Percentiles rank a stretch among this genome's conserved stretches.
Evolutionary conservation across 2,888 invertebrate species (phyloP).

Genomic region (Eudemis profundana): DNA sequence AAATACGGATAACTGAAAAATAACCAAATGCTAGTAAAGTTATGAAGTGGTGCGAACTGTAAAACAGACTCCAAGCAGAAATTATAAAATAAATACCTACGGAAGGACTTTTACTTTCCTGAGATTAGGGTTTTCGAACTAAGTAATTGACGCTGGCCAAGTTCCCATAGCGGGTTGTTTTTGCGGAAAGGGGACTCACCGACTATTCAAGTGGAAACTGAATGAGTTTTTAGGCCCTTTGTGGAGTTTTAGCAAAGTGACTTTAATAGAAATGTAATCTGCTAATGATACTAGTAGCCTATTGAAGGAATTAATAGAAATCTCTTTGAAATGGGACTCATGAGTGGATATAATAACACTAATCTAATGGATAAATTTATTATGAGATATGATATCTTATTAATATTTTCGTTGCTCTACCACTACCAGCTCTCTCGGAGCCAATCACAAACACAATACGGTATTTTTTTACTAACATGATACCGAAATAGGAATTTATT

Average conservation of each 20-base stretch:
- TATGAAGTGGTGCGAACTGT: neutral
- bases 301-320: conserved; percentile 8
- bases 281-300: conserved; percentile 10
- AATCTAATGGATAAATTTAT: neutral
- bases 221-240: conserved; percentile 8
- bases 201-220: conserved; percentile 14
- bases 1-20: neutral
- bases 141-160: conserved; percentile 34
- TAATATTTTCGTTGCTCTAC: conserved; percentile 1
- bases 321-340: neutral
- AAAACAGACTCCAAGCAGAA: neutral
- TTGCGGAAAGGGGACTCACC: conserved; percentile 8
- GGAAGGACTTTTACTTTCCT: conserved; percentile 2
- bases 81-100: neutral
- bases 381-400: neutral
- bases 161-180: conserved; percentile 22
- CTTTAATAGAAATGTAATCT: conserved; percentile 30
- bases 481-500: neutral
- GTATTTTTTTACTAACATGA: neutral
- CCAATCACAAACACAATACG: neutral
- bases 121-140: neutral
- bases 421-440: neutral
- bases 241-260: conserved; percentile 6
- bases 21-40: neutral
- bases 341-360: neutral